Percentiles rank a stretch among this genome's conserved stretches.
Conservation (phyloP, 2,113 vertebrate genomes). For the Upupa epops region DNA sequence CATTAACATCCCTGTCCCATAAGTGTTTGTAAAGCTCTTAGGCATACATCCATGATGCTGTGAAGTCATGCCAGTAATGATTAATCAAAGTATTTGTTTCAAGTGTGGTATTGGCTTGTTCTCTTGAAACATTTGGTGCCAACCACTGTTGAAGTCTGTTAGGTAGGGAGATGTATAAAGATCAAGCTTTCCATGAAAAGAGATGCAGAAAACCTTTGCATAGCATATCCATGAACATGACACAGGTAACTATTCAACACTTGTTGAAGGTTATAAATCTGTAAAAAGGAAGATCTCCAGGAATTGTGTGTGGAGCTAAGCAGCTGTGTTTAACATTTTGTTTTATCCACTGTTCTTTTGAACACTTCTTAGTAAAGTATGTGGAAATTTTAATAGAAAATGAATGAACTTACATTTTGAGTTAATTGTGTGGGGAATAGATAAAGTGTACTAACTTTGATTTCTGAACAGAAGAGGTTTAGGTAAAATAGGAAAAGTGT, state of each 20-base stretch:
- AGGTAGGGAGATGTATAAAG: neutral
- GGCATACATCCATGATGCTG: slow-evolving; percentile 26
- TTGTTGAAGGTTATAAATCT: neutral
- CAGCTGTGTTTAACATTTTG: neutral
- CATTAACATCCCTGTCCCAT: slow-evolving; percentile 27
- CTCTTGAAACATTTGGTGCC: neutral
- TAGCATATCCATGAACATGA: fast-evolving
- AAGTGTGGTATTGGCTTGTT: neutral
- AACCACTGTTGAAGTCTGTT: neutral
- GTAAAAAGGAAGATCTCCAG: neutral
- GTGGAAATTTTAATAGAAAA: neutral
- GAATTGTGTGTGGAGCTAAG: neutral
- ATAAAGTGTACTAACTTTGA: neutral
- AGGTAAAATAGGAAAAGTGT: neutral
- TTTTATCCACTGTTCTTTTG: neutral
- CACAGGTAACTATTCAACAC: neutral
- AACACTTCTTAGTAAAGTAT: neutral
- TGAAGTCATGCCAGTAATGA: slow-evolving; percentile 38
- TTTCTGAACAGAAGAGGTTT: neutral
- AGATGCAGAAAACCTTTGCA: neutral
- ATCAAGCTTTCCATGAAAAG: neutral
- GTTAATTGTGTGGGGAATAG: neutral
- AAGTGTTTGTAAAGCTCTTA: slow-evolving; percentile 37
- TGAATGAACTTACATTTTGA: neutral
- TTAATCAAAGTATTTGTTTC: slow-evolving; percentile 54